Percentiles rank a stretch among this genome's conserved stretches.
phyloP scores from a whole-genome alignment of 2,797 vertebrate genomes.

The Paramormyrops hopkinsi region DNA sequence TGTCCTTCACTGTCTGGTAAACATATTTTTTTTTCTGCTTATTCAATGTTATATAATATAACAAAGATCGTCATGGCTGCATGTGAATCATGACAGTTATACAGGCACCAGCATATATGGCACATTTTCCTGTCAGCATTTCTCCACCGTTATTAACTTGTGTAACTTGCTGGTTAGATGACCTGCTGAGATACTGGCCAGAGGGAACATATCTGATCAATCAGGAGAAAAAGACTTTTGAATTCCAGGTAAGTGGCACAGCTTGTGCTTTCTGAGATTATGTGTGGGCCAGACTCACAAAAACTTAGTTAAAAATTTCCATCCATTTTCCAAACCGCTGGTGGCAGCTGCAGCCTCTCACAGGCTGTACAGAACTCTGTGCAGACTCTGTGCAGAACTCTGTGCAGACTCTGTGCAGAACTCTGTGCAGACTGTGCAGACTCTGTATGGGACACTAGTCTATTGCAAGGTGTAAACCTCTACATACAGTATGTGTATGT shows the following conservation, averaged over 20 bases:
- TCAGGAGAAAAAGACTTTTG: neutral
- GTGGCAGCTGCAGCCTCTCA: neutral
- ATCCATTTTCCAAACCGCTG: neutral
- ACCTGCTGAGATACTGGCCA: slow-evolving; percentile 7
- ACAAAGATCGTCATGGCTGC: neutral
- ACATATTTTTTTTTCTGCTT: neutral
- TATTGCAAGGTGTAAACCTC: neutral
- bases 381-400: neutral
- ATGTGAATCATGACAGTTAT: neutral
- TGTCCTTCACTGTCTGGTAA: neutral
- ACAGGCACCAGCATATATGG: neutral
- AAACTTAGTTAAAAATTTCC: neutral
- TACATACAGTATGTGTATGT: neutral
- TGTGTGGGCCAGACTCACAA: neutral
- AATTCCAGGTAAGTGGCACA: neutral
- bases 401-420: neutral
- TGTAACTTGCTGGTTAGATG: neutral
- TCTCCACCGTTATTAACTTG: neutral
- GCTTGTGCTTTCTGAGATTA: neutral
- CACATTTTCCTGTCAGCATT: slow-evolving; percentile 3
- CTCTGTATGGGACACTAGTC: neutral
- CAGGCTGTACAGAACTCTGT: neutral
- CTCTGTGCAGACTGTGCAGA: neutral
- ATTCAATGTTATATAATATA: neutral
- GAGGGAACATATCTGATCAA: slow-evolving; percentile 4